Evolutionary conservation across 2,113 vertebrate genomes (phyloP), one percentile per base, ranked within the genome.

Genomic region (Rhagologus leucostigma): DNA sequence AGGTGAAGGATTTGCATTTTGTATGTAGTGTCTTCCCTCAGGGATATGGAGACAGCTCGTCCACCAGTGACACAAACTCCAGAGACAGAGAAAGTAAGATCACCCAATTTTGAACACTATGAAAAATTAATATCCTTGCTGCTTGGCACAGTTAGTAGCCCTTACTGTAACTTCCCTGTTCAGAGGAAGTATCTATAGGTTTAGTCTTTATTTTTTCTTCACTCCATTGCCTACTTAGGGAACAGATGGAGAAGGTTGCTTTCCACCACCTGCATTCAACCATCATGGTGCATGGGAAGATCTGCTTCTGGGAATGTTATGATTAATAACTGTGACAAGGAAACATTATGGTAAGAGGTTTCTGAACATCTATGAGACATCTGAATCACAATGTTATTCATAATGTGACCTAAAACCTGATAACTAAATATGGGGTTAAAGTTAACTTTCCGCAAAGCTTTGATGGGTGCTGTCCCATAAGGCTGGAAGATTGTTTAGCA

Each of bases 341-440:
- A 77, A 59, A 26, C 27, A 13, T 80, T 60, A 39, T 27, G 11
- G 32, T 84, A 84, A 92, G 29, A 89, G 26, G 4, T 85, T 68
- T 91, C 49, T 89, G 85, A 82, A 62, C 22, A 52, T 64, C n/a
- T 85, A 68, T 77, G 68, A 93, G 63, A 85, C 60, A 69, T 74
- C 59, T 90, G 92, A 96, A 93, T 95, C 94, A 97, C 37, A 53
- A 52, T 27, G 37, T 90, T 95, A 82, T 90, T 97, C 91, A 90
- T 64, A 63, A 80, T 23, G 52, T 60, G 39, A 60, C 39, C 35
- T 78, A 70, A 94, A 93, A 49, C 18, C 53, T 78, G 74, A 65
- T 47, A 93, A 68, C 55, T 88, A 90, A 90, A 84, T 92, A 71
- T 2, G 8, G 24, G 49, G 21, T 62, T 95, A 94, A 96, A 84